A percentile compares a stretch with the other conserved stretches of the same genome.
Evolutionary conservation across 2,888 invertebrate species (phyloP).

Genomic region (Bibio marci): DNA sequence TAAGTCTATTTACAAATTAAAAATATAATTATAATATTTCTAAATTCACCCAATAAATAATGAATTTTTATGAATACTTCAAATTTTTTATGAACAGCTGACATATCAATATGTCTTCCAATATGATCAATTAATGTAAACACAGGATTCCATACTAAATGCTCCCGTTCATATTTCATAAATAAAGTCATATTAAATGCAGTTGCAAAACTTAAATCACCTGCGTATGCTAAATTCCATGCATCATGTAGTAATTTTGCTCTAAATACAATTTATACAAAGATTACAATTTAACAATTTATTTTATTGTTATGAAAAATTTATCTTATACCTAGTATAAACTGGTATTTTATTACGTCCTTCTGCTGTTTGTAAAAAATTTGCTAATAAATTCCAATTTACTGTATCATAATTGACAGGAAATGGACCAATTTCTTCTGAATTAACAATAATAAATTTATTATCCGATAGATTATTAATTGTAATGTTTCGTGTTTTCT

Average conservation of each 20-base stretch:
- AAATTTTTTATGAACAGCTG: slow-evolving; percentile 48
- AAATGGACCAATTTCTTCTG: slow-evolving; percentile 70
- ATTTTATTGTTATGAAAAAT: no score
- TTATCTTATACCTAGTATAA: slow-evolving; percentile 32
- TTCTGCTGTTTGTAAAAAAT: slow-evolving; percentile 39
- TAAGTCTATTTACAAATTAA: slow-evolving; percentile 37
- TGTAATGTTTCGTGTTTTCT: slow-evolving; percentile 34
- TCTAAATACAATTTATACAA: slow-evolving; percentile 27
- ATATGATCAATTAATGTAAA: slow-evolving; percentile 72
- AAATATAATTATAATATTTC: background rate
- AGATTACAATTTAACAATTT: no score
- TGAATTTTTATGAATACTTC: slow-evolving; percentile 34
- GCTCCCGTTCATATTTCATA: slow-evolving; percentile 51
- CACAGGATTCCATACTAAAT: slow-evolving; percentile 66
- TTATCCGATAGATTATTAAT: slow-evolving; percentile 35
- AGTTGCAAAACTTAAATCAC: slow-evolving; percentile 54
- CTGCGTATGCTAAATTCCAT: slow-evolving; percentile 62
- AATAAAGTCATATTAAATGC: slow-evolving; percentile 68
- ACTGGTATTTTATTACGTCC: slow-evolving; percentile 43
- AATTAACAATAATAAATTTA: slow-evolving; percentile 60
- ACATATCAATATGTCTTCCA: slow-evolving; percentile 52
- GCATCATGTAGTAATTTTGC: slow-evolving; percentile 62
- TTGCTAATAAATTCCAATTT: slow-evolving; percentile 59
- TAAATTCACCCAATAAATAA: background rate
- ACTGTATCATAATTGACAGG: slow-evolving; percentile 64